Evolutionary conservation across 2,797 vertebrate species (phyloP).

Genomic region (Cryptoprocta ferox): DNA sequence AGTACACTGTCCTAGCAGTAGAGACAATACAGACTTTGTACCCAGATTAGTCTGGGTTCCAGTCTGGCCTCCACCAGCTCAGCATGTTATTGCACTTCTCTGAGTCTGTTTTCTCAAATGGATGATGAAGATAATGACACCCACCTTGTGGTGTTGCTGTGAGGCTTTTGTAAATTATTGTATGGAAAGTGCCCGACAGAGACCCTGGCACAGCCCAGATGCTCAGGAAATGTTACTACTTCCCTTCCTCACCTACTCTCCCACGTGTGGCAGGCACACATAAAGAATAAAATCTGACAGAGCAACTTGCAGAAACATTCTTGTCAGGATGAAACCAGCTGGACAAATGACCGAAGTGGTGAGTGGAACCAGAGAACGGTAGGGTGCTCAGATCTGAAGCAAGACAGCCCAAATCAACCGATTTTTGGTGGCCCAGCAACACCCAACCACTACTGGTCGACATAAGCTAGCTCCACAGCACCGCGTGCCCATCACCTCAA

Average conservation of each 20-base stretch:
- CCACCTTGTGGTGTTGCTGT: background rate
- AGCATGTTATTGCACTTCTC: background rate
- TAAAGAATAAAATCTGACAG: background rate
- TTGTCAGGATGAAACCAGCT: background rate
- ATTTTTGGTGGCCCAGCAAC: background rate
- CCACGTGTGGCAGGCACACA: background rate
- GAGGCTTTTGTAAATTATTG: background rate
- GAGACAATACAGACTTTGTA: background rate
- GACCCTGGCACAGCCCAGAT: background rate
- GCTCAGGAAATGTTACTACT: background rate
- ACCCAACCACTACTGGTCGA: background rate
- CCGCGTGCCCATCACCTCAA: background rate
- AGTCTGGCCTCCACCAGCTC: background rate
- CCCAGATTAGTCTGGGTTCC: background rate
- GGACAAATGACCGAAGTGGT: background rate
- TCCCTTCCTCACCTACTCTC: background rate
- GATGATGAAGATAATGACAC: background rate
- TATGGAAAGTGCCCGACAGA: background rate
- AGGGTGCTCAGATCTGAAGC: background rate
- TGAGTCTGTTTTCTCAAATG: background rate
- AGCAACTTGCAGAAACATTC: background rate
- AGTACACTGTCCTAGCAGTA: background rate
- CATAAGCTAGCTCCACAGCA: background rate
- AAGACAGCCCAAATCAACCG: background rate
- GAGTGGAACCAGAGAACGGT: background rate